Base-by-base conservation (phyloP, 2,113 vertebrate genomes). In the Poeciliopsis turrubarensis region DNA sequence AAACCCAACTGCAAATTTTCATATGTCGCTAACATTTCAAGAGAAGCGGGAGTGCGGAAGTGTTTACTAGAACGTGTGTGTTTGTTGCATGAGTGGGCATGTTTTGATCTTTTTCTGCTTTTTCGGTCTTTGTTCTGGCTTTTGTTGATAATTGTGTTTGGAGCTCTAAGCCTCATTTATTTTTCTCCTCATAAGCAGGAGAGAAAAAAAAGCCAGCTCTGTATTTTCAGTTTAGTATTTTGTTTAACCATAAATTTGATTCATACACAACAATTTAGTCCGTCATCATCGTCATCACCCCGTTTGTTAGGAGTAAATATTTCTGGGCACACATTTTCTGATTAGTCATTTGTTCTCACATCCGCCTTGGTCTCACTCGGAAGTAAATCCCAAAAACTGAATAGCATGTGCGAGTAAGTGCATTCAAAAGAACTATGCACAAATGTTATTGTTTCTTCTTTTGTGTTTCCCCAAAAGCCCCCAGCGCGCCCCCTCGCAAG, bases 401-500 rank as follows among this genome's bases (percentile, higher is more conserved):
- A 65, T 71, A 66, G 13, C 39, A 81, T 25, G 30, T 31, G 54
- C 30, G 32, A 85, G 27, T 44, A 37, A 76, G 60, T 72, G 51
- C 60, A 63, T 57, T 65, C 57, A 57, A 77, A 69, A 0, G 39
- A 51, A 47, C 79, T 60, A 44, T 66, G 44, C 78, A 70, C 81
- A 39, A 87, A 88, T 89, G 65, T 85, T 61, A 82, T 83, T 76
- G 26, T 22, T 19, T 71, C 88, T 51, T 70, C 71, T 88, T 83
- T 87, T 90, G 88, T 94, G 29, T 72, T 26, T 67, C 60, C 75
- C 54, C 62, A 37, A 37, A 91, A 98, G 98, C 94, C 70, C 98
- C 98, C 57, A 97, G 97, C 25, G 97, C 98, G n/a, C 96, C 98
- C 27, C 98, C 98, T 60, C 96, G 95, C 75, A 95, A 95, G 51